Evolutionary conservation across 2,113 vertebrate genomes (phyloP).

Genomic region (Microcebus griseorufus): DNA sequence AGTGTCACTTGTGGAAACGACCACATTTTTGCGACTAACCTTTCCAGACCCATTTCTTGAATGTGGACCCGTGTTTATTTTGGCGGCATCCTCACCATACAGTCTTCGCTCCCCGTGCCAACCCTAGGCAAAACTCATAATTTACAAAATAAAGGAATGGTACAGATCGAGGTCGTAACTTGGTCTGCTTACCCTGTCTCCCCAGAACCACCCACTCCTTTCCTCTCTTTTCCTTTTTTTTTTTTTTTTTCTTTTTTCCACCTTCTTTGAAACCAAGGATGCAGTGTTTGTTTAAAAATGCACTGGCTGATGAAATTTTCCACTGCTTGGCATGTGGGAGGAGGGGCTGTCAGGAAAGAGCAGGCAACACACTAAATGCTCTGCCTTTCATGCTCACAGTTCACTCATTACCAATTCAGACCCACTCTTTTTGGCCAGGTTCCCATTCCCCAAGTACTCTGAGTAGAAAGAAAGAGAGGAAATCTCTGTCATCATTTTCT

Average conservation of each 20-base stretch:
- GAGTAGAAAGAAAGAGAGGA: conserved; percentile 51
- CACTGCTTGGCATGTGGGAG: conserved; percentile 60
- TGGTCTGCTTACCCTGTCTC: conserved; percentile 70
- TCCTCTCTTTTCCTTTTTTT: conserved; percentile 15
- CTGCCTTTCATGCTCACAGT: conserved; percentile 64
- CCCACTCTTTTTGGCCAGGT: conserved; percentile 64
- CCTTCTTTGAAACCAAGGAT: conserved; percentile 72
- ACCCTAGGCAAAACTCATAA: conserved; percentile 81
- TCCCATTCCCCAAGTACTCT: conserved; percentile 67
- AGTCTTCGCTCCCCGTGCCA: conserved; percentile 78
- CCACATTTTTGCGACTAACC: conserved; percentile 82
- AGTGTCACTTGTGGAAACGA: conserved; percentile 75
- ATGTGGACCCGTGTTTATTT: conserved; percentile 81
- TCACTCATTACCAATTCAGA: conserved; percentile 57
- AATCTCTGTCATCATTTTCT: conserved; percentile 26
- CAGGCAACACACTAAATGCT: conserved; percentile 46
- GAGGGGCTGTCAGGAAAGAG: conserved; percentile 63
- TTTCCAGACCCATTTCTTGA: conserved; percentile 84
- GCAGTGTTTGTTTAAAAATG: conserved; percentile 81
- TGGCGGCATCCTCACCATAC: conserved; percentile 79
- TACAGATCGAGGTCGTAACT: conserved; percentile 74
- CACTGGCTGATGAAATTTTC: conserved; percentile 74
- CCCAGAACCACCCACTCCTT: conserved; percentile 68
- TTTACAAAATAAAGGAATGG: conserved; percentile 73
- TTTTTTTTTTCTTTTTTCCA: conserved; percentile 14